Percentiles rank a stretch among this genome's conserved stretches.
phyloP scores from a whole-genome alignment of 2,797 vertebrate species.

The Smutsia temminckii region DNA sequence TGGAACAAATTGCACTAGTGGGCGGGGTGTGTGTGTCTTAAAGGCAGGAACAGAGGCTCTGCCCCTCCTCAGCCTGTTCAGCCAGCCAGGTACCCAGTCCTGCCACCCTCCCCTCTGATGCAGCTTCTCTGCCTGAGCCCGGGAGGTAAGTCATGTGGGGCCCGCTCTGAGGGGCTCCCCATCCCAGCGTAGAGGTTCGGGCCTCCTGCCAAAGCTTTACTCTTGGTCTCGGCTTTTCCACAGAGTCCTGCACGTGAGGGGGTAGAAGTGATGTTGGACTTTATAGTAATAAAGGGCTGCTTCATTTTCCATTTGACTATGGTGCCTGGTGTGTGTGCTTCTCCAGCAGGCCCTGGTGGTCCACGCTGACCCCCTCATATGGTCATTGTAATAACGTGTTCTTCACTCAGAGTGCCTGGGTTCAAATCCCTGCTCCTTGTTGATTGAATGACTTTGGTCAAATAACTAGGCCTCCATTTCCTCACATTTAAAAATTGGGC shows the following conservation, averaged over 20 bases:
- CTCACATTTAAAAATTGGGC: background rate
- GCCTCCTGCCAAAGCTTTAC: background rate
- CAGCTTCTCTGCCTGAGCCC: background rate
- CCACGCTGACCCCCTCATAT: background rate
- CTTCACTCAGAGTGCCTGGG: background rate
- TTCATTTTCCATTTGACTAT: background rate
- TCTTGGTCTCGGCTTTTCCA: background rate
- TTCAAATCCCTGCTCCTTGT: background rate
- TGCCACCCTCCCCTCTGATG: background rate
- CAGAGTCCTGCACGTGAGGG: background rate
- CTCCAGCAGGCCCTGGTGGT: background rate
- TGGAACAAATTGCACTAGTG: background rate
- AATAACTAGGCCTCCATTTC: background rate
- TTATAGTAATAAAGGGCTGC: background rate
- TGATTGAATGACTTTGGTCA: background rate
- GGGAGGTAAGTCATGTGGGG: rapidly evolving
- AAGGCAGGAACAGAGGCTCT: background rate
- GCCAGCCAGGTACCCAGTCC: background rate
- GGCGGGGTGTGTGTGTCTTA: background rate
- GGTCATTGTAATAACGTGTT: background rate
- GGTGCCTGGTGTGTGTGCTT: background rate
- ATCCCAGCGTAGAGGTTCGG: background rate
- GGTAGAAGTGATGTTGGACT: background rate
- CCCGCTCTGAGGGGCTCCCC: background rate
- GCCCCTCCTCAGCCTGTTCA: background rate